Evolutionary conservation across 2,888 invertebrate species (phyloP), one percentile per base, ranked within the genome.

Genomic region (Lepas anatifera): DNA sequence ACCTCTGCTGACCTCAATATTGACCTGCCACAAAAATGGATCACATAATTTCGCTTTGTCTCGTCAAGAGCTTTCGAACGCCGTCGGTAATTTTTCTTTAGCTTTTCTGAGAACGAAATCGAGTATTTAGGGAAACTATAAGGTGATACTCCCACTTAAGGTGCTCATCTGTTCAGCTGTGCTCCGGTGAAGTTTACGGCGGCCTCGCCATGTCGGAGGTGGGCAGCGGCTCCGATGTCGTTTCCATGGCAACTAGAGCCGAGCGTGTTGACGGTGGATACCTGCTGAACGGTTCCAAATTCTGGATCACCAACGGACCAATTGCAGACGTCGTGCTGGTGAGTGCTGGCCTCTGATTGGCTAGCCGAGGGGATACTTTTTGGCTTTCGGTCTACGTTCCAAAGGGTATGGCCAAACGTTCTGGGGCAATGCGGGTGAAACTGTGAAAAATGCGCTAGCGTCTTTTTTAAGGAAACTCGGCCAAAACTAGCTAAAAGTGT

Each of bases 231-330:
- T 96, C 96, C 3, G 98, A 99, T 82, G 98, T 99, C 2, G 84
- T 86, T 35, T 94, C 97, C 1, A 98, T 99, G 98, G 94, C 90
- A 79, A 79, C 92, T 27, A 86, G 84, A 68, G 99, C 99, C 0
- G 92, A 92, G 72, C 91, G 89, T 77, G 87, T 90, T 76, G 92
- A 90, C 0, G 95, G 97, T 77, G 85, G 91, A 78, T 99, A 95
- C 78, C 80, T 98, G 0, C 81, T 99, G 1, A 99, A 99, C 79
- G 99, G 99, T 6, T 92, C 85, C 76, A 99, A 99, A 80, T 98
- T 98, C 81, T 99, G 99, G 99, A 99, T 99, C 73, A 99, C 99
- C 0, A 99, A 99, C 80, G 98, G 92, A 10, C 90, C 95, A 0
- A 92, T 95, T 80, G 98, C 99, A 35, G 96, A 99, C 79, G 89